These are phyloP conservation scores for Eriosoma lanigerum DNA, from an alignment of 1,140 invertebrate genomes.

Conservation along the genomic window DNA sequence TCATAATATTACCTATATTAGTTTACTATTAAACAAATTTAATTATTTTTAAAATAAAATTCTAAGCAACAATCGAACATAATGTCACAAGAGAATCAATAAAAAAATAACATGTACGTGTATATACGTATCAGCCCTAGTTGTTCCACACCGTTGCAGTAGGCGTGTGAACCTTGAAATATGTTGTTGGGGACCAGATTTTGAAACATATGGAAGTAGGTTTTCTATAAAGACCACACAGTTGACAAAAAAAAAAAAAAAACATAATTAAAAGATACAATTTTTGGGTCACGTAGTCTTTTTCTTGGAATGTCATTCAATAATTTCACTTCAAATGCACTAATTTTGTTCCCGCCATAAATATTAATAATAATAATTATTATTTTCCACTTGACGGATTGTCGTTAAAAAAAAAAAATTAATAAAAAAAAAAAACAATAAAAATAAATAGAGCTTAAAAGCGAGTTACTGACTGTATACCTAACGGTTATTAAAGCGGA, in stretches of 20 bases:
- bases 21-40: too few relatives aligned
- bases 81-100: too few relatives aligned
- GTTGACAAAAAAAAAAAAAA: conserved; percentile 12
- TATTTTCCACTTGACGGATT: not conserved
- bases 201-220: not conserved
- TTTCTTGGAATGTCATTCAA: not conserved
- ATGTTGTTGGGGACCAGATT: not conserved
- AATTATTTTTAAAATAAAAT: too few relatives aligned
- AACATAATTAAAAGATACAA: not conserved
- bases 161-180: conserved; percentile 19
- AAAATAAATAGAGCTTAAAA: not conserved
- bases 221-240: not conserved
- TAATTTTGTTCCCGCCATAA: not conserved
- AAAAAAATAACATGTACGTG: too few relatives aligned
- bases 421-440: conserved; percentile 1
- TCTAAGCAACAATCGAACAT: too few relatives aligned
- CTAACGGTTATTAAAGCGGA: too few relatives aligned
- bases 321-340: not conserved
- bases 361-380: not conserved
- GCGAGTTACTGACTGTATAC: conserved; percentile 74
- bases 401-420: not conserved
- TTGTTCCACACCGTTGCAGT: not conserved
- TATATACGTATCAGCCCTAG: not conserved
- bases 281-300: conserved; percentile 1
- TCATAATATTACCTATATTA: too few relatives aligned